Conservation (phyloP, 2,797 vertebrate species). For the Huso huso region DNA sequence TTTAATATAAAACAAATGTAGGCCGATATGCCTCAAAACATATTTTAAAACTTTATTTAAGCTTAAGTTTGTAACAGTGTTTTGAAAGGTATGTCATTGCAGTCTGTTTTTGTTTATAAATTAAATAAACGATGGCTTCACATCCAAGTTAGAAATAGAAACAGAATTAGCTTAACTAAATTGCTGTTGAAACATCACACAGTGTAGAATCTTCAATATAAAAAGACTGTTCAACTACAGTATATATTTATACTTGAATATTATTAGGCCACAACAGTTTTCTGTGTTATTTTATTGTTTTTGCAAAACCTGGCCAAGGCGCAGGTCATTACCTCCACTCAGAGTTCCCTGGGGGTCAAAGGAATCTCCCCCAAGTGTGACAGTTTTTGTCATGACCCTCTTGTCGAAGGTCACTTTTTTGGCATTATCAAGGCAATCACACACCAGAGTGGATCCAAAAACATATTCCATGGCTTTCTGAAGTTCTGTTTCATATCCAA, state of each 20-base stretch:
- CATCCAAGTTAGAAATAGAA: too few relatives aligned
- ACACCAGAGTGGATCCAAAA: constrained; percentile 83
- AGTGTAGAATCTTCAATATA: too few relatives aligned
- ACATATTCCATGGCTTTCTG: constrained; percentile 94
- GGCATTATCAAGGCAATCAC: constrained; percentile 79
- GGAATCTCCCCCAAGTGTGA: constrained; percentile 84
- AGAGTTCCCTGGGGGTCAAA: constrained; percentile 95
- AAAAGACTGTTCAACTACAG: too few relatives aligned
- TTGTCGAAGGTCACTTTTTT: constrained; percentile 90
- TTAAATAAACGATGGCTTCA: too few relatives aligned
- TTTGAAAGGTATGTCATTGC: too few relatives aligned
- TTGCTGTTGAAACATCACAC: too few relatives aligned
- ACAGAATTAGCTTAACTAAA: too few relatives aligned
- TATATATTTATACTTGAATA: not conserved
- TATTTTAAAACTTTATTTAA: too few relatives aligned
- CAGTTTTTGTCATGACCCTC: constrained; percentile 78
- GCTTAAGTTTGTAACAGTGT: too few relatives aligned
- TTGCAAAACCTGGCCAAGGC: not conserved
- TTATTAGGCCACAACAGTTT: not conserved
- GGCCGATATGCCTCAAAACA: too few relatives aligned
- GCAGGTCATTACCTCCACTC: constrained; percentile 71
- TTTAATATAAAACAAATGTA: too few relatives aligned
- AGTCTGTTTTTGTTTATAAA: too few relatives aligned
- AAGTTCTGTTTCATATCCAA: constrained; percentile 75
- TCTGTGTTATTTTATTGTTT: not conserved